Base-by-base conservation (phyloP, 2,888 invertebrate genomes). In the Chrysina gloriosa region DNA sequence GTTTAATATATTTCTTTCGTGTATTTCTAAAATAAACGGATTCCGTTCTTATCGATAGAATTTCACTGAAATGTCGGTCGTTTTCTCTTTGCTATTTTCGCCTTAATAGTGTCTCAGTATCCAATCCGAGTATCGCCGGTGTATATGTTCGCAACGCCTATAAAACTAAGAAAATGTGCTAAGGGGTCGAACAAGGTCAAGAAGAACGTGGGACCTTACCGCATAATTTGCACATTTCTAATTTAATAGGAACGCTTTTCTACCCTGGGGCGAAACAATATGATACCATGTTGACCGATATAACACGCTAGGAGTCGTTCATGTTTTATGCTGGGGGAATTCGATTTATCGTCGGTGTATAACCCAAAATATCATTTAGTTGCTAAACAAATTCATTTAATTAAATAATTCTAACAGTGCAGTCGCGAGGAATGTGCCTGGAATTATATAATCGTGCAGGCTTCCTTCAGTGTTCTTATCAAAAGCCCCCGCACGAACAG, bases 141-240 rank as follows among this genome's bases (percentile, higher is more conserved):
- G 25, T 50, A 50, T 23, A 11, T 50, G 25, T 50, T 25, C 25
- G n/a, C 23, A 56, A 5, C 36, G 21, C 9, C 21, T 7, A 19
- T 56, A 19, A n/a, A 21, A 36, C 19, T 11, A 56, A 34, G 56
- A 56, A 56, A 56, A 19, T 56, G 34, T 56, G 21, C 34, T 36
- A 19, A 6, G n/a, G 56, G 39, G 36, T 56, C 56, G 19, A 56
- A 34, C 56, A 56, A 56, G 56, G 56, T 56, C 56, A 21, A 56
- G 36, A 36, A 56, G 36, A 56, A 42, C 27, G 39, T 25, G 16
- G 16, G 11, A 58, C 42, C 42, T 39, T 14, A 34, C 58, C 58
- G 42, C 58, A 58, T 58, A 58, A 58, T 58, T 58, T 58, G 42
- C 58, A 58, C 39, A 58, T 42, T 39, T 58, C 58, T 58, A 58